Conservation (phyloP, 2,113 vertebrate species). For the Scopus umbretta region DNA sequence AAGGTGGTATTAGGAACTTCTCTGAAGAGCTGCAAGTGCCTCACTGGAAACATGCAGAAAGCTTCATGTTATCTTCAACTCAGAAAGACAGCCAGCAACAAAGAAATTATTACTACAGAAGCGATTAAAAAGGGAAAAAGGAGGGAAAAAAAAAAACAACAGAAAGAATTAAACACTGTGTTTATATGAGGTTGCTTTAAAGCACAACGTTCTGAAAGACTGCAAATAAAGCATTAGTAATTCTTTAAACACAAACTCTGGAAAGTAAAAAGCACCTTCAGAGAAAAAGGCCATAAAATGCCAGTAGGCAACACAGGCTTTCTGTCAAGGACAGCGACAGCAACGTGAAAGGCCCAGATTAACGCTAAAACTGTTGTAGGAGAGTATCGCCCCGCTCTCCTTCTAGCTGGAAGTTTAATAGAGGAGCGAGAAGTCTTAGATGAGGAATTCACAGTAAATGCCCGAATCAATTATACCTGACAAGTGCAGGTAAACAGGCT, state of each 20-base stretch:
- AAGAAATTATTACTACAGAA: background rate
- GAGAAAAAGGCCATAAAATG: constrained; percentile 43
- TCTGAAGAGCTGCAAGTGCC: background rate
- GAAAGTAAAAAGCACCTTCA: constrained; percentile 7
- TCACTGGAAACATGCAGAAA: background rate
- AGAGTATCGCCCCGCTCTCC: background rate
- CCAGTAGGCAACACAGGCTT: background rate
- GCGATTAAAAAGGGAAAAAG: background rate
- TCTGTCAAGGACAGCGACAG: constrained; percentile 7
- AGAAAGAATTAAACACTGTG: background rate
- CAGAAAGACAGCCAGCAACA: background rate
- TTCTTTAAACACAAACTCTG: constrained; percentile 20
- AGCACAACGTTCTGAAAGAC: background rate
- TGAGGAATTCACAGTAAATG: constrained; percentile 19
- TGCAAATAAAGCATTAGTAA: background rate
- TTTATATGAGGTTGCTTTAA: background rate
- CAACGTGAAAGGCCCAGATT: background rate
- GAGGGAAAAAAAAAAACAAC: background rate
- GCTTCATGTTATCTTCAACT: background rate
- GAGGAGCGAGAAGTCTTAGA: background rate
- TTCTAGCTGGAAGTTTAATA: background rate
- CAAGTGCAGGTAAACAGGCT: background rate
- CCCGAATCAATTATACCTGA: background rate
- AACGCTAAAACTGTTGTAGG: background rate
- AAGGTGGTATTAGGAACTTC: background rate